These are phyloP conservation scores for Therioaphis trifolii DNA, from an alignment of 2,888 invertebrate species.

Conservation along the genomic window DNA sequence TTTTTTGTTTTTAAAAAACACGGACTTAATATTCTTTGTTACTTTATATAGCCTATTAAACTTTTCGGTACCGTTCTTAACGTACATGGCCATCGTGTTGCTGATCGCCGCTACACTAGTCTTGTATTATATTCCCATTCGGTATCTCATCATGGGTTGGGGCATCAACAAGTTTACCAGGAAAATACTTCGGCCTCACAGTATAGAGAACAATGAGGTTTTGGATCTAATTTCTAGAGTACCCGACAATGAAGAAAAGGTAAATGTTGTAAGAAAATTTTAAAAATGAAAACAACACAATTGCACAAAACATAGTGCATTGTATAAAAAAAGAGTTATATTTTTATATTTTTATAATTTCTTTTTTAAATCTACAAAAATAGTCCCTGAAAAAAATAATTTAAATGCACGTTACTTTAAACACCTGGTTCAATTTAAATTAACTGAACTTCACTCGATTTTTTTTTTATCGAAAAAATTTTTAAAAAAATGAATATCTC, in stretches of 20 bases:
- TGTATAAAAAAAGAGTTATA: too few species aligned
- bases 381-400: too few species aligned
- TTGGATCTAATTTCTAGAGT: slow-evolving; percentile 93
- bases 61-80: slow-evolving; percentile 96
- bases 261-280: too few species aligned
- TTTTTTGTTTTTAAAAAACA: background rate
- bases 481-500: too few species aligned
- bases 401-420: too few species aligned
- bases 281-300: too few species aligned
- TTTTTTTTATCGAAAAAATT: too few species aligned
- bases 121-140: slow-evolving; percentile 87
- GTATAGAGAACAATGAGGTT: slow-evolving; percentile 96
- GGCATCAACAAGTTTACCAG: slow-evolving; percentile 96
- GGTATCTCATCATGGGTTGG: slow-evolving; percentile 92
- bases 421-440: too few species aligned
- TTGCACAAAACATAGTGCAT: too few species aligned
- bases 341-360: too few species aligned
- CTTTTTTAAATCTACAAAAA: too few species aligned
- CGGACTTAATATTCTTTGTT: slow-evolving; percentile 49
- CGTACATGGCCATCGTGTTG: slow-evolving; percentile 88
- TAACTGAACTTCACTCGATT: too few species aligned
- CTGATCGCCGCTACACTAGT: slow-evolving; percentile 80
- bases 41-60: slow-evolving; percentile 85
- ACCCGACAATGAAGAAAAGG: slow-evolving; percentile 92
- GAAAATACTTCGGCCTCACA: slow-evolving; percentile 90